phyloP scores from a whole-genome alignment of 2,113 vertebrate genomes.

The Acanthisitta chloris region DNA sequence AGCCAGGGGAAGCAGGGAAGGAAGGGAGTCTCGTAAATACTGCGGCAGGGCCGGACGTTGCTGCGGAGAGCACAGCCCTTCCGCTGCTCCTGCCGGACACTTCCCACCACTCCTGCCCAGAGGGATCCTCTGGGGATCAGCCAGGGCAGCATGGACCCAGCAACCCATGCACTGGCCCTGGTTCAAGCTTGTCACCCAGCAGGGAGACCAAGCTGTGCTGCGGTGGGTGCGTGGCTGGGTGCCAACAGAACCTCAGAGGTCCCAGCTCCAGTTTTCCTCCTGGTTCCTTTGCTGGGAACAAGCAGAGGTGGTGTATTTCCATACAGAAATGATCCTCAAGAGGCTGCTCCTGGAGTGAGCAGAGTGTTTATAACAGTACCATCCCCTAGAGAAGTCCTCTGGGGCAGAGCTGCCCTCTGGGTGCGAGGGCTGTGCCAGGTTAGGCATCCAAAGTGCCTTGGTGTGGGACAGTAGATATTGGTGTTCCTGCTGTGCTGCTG shows the following conservation, averaged over 20 bases:
- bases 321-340: fast-evolving
- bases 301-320: neutral
- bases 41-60: neutral
- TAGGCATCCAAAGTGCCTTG: fast-evolving
- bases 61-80: constrained; percentile 58
- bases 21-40: constrained; percentile 33
- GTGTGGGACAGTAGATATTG: neutral
- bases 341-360: neutral
- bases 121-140: neutral
- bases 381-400: neutral
- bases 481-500: neutral
- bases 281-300: neutral
- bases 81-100: neutral
- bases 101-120: neutral
- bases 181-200: fast-evolving
- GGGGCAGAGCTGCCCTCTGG: neutral
- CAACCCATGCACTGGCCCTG: neutral
- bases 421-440: fast-evolving
- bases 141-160: neutral
- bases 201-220: neutral
- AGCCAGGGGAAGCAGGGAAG: constrained; percentile 21
- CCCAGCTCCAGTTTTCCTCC: neutral
- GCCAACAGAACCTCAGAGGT: neutral
- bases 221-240: neutral
- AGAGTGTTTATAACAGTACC: neutral